phyloP scores from a whole-genome alignment of 2,113 vertebrate species.

The Bos taurus region DNA sequence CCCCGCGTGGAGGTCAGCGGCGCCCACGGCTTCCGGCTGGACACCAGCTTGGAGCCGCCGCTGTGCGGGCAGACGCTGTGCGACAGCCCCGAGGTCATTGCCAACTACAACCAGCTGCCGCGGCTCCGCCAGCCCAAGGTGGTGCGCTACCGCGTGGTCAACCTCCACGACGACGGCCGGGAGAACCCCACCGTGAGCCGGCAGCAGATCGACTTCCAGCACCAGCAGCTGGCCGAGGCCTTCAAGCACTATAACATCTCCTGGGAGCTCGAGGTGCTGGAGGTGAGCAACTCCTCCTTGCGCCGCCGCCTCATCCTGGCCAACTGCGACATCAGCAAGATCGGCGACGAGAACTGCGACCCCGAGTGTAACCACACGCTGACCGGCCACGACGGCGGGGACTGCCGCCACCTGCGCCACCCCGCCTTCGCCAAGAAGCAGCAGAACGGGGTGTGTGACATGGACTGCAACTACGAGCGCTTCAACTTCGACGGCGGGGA shows the following conservation, averaged over 20 bases:
- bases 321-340: constrained; percentile 97
- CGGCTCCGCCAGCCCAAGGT: constrained; percentile 89
- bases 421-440: constrained; percentile 85
- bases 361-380: constrained; percentile 96
- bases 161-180: constrained; percentile 86
- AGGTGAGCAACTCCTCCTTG: constrained; percentile 92
- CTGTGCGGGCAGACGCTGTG: constrained; percentile 96
- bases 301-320: constrained; percentile 92
- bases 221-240: constrained; percentile 92
- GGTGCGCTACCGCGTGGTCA: constrained; percentile 95
- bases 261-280: constrained; percentile 94
- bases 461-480: constrained; percentile 94
- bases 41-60: constrained; percentile 91
- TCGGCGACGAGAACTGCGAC: constrained; percentile 92
- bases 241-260: constrained; percentile 95
- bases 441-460: constrained; percentile 92
- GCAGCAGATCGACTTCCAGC: constrained; percentile 95
- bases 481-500: constrained; percentile 94
- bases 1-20: constrained; percentile 84
- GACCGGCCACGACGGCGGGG: constrained; percentile 92
- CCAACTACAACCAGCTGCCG: constrained; percentile 93
- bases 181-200: constrained; percentile 90
- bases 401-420: constrained; percentile 86
- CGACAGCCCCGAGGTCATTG: constrained; percentile 91
- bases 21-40: constrained; percentile 84